phyloP scores from a whole-genome alignment of 2,113 vertebrate genomes.

The Macquaria australasica region DNA sequence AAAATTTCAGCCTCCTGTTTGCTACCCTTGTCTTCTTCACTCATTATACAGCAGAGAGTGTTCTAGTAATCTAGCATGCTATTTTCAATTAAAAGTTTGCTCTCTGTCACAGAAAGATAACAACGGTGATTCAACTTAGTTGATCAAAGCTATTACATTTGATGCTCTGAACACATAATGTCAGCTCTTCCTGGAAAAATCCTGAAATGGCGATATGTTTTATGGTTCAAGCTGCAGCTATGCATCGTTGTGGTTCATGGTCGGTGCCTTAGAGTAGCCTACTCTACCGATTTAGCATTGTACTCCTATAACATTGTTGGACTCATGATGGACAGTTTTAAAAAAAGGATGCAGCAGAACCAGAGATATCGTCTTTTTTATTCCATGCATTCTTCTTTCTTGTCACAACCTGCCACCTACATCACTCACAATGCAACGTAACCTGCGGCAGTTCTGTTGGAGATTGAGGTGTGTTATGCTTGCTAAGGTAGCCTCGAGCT shows the following conservation, averaged over 20 bases:
- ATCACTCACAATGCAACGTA: neutral
- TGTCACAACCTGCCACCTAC: neutral
- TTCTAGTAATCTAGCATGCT: neutral
- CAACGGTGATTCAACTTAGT: neutral
- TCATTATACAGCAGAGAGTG: neutral
- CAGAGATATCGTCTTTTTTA: too few species aligned
- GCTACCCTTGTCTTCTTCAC: neutral
- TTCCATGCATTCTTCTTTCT: too few species aligned
- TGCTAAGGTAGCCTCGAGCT: too few species aligned
- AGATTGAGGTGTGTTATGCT: neutral
- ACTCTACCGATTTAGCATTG: neutral
- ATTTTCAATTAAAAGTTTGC: neutral
- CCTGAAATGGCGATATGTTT: neutral
- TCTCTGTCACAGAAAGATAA: neutral
- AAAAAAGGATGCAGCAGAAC: neutral
- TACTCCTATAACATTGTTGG: too few species aligned
- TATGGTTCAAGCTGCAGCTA: neutral
- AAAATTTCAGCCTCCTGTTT: constrained; percentile 20
- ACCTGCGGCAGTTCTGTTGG: neutral
- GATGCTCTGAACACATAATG: neutral
- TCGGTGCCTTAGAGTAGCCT: too few species aligned
- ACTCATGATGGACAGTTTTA: too few species aligned
- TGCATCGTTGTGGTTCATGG: too few species aligned
- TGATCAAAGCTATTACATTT: neutral
- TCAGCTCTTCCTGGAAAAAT: neutral